Percentiles rank a stretch among this genome's conserved stretches.
Evolutionary conservation across 2,888 invertebrate species (phyloP).

Genomic region (Nomada ruficornis): DNA sequence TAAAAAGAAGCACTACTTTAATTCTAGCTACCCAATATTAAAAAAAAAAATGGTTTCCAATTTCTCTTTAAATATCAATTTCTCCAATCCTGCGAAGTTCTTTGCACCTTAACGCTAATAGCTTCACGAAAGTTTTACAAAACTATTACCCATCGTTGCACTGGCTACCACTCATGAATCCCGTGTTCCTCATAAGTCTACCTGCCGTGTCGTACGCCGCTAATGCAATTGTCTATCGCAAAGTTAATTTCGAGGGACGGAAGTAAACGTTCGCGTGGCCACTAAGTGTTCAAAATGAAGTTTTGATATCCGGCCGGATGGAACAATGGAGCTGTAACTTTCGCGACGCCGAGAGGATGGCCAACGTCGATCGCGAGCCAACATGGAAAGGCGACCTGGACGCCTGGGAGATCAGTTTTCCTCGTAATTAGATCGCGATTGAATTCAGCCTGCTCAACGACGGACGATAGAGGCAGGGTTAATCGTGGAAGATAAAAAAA

Average conservation of each 20-base stretch:
- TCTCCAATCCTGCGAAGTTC: too few relatives aligned
- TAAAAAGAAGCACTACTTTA: too few relatives aligned
- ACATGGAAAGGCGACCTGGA: slow-evolving; percentile 34
- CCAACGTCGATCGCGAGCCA: slow-evolving; percentile 26
- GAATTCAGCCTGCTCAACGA: slow-evolving; percentile 67
- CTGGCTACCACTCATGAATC: slow-evolving; percentile 61
- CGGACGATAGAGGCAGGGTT: slow-evolving; percentile 57
- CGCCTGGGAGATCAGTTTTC: slow-evolving; percentile 65
- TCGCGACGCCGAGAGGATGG: neutral
- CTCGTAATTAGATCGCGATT: slow-evolving; percentile 67
- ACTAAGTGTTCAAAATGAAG: slow-evolving; percentile 63
- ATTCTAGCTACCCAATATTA: too few relatives aligned
- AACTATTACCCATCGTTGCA: slow-evolving; percentile 22
- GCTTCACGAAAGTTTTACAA: too few relatives aligned
- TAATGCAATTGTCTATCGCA: slow-evolving; percentile 48
- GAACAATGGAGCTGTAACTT: neutral
- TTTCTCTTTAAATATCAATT: too few relatives aligned
- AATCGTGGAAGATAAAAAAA: slow-evolving; percentile 60
- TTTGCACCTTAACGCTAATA: too few relatives aligned
- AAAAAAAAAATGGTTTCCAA: too few relatives aligned
- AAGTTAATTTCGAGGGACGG: slow-evolving; percentile 60
- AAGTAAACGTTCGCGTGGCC: slow-evolving; percentile 61
- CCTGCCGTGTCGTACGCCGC: slow-evolving; percentile 43
- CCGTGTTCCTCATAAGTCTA: slow-evolving; percentile 44
- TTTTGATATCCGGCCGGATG: slow-evolving; percentile 44